These are phyloP conservation scores for Agriotes lineatus DNA, from an alignment of 2,888 invertebrate genomes.

Conservation along the genomic window DNA sequence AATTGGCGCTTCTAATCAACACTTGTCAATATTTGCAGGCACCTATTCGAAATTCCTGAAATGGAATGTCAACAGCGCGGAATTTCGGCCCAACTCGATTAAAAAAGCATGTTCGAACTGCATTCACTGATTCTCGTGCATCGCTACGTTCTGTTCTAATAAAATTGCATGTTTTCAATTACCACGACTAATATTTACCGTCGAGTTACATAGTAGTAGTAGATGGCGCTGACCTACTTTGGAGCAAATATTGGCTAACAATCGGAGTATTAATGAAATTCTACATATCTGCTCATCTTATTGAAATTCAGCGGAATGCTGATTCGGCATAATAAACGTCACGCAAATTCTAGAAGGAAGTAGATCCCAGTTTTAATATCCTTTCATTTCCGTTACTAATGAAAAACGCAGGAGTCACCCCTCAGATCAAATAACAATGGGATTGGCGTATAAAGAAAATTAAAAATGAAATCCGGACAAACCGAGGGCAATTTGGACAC, in stretches of 20 bases:
- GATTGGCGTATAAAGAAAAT: conserved; percentile 33
- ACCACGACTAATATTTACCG: conserved; percentile 30
- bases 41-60: conserved; percentile 29
- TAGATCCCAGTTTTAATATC: conserved; percentile 29
- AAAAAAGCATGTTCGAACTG: conserved; percentile 24
- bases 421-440: conserved; percentile 32
- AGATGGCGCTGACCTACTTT: conserved; percentile 15
- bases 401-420: conserved; percentile 22
- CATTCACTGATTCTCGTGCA: conserved; percentile 29
- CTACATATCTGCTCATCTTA: conserved; percentile 26
- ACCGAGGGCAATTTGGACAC: conserved; percentile 7
- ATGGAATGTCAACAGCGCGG: conserved; percentile 27
- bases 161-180: conserved; percentile 36
- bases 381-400: conserved; percentile 30
- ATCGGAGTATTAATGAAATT: conserved; percentile 13
- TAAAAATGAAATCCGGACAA: conserved; percentile 24
- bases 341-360: conserved; percentile 21
- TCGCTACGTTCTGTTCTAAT: conserved; percentile 3
- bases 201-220: conserved; percentile 11
- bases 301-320: conserved; percentile 12
- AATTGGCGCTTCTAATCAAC: conserved; percentile 40
- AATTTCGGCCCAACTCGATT: conserved; percentile 15
- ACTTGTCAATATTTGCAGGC: conserved; percentile 37
- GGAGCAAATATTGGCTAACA: conserved; percentile 16
- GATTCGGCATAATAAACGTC: conserved; percentile 25